Evolutionary conservation across 2,113 vertebrate genomes (phyloP).

Genomic region (Eclectus roratus): DNA sequence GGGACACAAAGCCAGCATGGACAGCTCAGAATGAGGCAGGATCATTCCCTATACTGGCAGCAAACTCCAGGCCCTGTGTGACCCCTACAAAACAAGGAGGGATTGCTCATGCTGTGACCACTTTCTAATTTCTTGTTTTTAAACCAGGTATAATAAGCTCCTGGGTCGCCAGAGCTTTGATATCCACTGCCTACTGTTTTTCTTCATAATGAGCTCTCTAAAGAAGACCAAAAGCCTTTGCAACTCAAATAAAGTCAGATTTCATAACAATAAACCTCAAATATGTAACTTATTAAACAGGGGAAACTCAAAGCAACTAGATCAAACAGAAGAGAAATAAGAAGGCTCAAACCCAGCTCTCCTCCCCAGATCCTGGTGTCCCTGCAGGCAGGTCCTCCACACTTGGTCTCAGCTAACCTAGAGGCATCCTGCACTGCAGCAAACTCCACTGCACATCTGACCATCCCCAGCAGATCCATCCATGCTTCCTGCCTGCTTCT

Average conservation of each 20-base stretch:
- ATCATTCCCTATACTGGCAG: neutral
- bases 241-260: conserved; percentile 29
- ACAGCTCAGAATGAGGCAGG: neutral
- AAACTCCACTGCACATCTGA: neutral
- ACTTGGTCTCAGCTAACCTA: neutral
- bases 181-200: neutral
- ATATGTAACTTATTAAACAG: neutral
- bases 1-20: neutral
- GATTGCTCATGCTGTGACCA: neutral
- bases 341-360: neutral
- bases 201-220: conserved; percentile 48
- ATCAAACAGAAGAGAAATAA: neutral
- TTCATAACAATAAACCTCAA: neutral
- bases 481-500: neutral
- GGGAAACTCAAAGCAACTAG: neutral
- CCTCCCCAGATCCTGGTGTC: accelerated
- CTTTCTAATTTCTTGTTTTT: neutral
- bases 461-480: neutral
- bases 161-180: neutral
- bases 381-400: neutral
- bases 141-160: conserved; percentile 5
- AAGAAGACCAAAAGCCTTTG: conserved; percentile 35
- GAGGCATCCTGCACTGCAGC: neutral
- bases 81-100: neutral
- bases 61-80: neutral